phyloP scores from a whole-genome alignment of 2,888 invertebrate genomes.

The Ferrisia virgata region DNA sequence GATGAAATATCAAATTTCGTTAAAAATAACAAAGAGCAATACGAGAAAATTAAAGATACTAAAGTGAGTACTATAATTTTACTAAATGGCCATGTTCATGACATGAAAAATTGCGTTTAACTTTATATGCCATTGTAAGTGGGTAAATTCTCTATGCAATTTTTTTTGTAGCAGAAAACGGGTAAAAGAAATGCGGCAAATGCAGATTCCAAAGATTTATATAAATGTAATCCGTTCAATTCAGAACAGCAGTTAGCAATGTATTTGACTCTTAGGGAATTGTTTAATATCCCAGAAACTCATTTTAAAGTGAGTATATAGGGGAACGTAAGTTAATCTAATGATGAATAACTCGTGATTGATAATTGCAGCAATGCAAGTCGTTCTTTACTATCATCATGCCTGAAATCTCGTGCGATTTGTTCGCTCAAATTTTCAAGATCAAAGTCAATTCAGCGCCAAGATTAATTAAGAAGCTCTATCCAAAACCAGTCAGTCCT shows the following conservation, averaged over 20 bases:
- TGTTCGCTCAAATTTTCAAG: slow-evolving; percentile 31
- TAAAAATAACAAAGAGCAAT: slow-evolving; percentile 17
- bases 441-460: slow-evolving; percentile 1
- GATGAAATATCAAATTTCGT: slow-evolving; percentile 24
- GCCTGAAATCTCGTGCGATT: slow-evolving; percentile 30
- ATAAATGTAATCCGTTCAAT: slow-evolving; percentile 42
- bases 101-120: not conserved
- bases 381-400: slow-evolving; percentile 10
- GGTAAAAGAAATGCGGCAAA: not conserved
- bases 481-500: slow-evolving; percentile 14
- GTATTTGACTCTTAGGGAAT: slow-evolving; percentile 6
- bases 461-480: slow-evolving; percentile 30
- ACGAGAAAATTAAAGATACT: not conserved
- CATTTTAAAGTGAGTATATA: slow-evolving; percentile 21
- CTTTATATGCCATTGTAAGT: too few species aligned
- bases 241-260: slow-evolving; percentile 37
- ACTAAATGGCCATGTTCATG: too few species aligned
- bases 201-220: slow-evolving; percentile 15
- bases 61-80: not conserved
- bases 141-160: too few species aligned
- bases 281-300: slow-evolving; percentile 13
- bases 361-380: slow-evolving; percentile 13
- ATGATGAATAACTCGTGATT: too few species aligned
- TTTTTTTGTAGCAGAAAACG: not conserved
- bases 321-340: not conserved